A percentile compares a stretch with the other conserved stretches of the same genome.
Conservation (phyloP, 2,797 vertebrate species). For the Epinephelus awoara region DNA sequence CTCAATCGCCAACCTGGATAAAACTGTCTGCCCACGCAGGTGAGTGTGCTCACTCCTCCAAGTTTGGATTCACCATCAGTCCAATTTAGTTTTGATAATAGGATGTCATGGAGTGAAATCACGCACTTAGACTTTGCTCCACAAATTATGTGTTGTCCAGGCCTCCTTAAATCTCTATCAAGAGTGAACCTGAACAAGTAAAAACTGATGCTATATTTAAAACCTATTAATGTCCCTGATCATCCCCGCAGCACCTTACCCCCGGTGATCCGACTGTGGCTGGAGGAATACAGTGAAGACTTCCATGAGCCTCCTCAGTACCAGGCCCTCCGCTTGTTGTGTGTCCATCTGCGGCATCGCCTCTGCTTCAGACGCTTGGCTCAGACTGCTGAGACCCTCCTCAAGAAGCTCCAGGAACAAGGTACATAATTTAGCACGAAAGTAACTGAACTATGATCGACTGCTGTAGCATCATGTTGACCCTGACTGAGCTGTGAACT, state of each 20-base stretch:
- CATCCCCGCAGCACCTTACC: slow-evolving; percentile 69
- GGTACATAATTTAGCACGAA: slow-evolving; percentile 49
- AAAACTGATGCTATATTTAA: background rate
- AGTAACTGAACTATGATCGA: too few relatives aligned
- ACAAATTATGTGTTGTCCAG: background rate
- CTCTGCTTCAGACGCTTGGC: slow-evolving; percentile 77
- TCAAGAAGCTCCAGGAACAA: slow-evolving; percentile 81
- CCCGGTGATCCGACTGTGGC: slow-evolving; percentile 83
- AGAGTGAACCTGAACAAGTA: background rate
- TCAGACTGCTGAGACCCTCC: slow-evolving; percentile 77
- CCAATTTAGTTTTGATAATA: background rate
- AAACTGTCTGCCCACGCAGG: slow-evolving; percentile 73
- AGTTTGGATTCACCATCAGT: background rate
- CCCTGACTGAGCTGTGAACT: too few relatives aligned
- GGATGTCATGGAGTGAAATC: background rate
- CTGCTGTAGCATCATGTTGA: too few relatives aligned
- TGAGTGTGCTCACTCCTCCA: slow-evolving; percentile 50
- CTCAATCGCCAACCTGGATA: slow-evolving; percentile 66
- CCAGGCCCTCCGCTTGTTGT: slow-evolving; percentile 80
- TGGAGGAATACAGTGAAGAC: slow-evolving; percentile 87
- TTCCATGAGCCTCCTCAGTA: slow-evolving; percentile 87
- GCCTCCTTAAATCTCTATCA: background rate
- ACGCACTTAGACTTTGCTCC: too few relatives aligned
- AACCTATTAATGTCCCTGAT: background rate
- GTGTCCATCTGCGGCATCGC: slow-evolving; percentile 79